These are phyloP conservation scores for Herminia tarsipennalis DNA, from an alignment of 2,888 invertebrate species.

Conservation along the genomic window DNA sequence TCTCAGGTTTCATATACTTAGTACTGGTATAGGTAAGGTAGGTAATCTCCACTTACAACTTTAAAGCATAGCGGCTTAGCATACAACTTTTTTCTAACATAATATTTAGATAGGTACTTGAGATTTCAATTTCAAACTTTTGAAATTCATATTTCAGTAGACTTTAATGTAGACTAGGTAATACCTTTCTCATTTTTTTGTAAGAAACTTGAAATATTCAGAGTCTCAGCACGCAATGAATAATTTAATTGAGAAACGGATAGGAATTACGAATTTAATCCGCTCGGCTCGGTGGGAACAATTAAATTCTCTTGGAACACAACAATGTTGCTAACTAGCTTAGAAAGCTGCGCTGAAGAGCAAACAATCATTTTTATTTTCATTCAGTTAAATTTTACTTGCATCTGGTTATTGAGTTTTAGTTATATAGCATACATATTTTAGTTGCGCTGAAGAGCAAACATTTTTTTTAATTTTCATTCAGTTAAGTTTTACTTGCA, in stretches of 20 bases:
- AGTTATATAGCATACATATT: no score
- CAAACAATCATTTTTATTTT: neutral
- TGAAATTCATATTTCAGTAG: no score
- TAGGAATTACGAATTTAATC: slow-evolving; percentile 38
- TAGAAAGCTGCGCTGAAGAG: neutral
- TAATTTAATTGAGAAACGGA: slow-evolving; percentile 36
- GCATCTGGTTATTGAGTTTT: no score
- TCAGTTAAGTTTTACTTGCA: neutral
- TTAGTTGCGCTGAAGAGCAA: neutral
- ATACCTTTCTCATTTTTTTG: slow-evolving; percentile 12
- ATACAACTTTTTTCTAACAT: no score
- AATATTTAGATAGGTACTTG: no score
- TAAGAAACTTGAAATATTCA: slow-evolving; percentile 23
- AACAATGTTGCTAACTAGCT: slow-evolving; percentile 13
- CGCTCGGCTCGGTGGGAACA: slow-evolving; percentile 21
- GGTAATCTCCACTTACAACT: no score
- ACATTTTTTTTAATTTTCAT: neutral
- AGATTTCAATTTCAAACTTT: no score
- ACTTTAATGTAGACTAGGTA: no score
- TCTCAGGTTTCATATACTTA: no score
- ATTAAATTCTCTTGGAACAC: slow-evolving; percentile 28
- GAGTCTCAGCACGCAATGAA: slow-evolving; percentile 36
- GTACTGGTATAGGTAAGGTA: no score
- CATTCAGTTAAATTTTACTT: neutral
- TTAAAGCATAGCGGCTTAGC: no score